Base-by-base conservation (phyloP, 2,113 vertebrate genomes). In the Motacilla alba region DNA sequence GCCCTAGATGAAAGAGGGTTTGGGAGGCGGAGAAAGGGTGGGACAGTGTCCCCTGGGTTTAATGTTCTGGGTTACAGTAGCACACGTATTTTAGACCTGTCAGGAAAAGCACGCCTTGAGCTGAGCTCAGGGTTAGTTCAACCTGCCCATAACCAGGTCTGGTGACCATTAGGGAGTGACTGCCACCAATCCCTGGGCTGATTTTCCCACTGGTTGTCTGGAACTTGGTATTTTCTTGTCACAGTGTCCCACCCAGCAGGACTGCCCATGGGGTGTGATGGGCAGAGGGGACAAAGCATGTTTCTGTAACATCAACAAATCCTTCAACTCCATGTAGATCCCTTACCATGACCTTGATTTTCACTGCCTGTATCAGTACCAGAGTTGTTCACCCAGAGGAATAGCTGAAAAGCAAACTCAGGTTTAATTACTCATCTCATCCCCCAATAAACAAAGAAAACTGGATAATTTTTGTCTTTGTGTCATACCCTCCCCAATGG, bases 1-100 rank as follows among this genome's bases (percentile, higher is more conserved):
- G 87, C 93, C 60, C 21, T 72, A 87, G 83, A 96, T 94, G 93
- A 96, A 95, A 95, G 89, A 63, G 30, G 27, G 11, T 81, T 95
- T 7, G 41, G 64, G 73, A 67, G 59, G 84, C 75, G 77, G 73
- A 69, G 69, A 91, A 84, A 59, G 77, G 68, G 76, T 74, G 60
- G 89, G 68, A 55, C 33, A 7, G 13, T 41, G 44, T 83, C 74
- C 72, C 39, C 59, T 59, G 63, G 35, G 59, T 73, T 86, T 90
- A 66, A 70, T 77, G 79, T 30, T 76, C 86, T 63, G 67, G 35
- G n/a, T 87, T 93, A 87, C 3, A 13, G 62, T 10, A 66, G 58
- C 63, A 76, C 82, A 35, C 7, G 20, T 19, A 58, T 66, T 67
- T 44, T 7, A 41, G 19, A 90, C 18, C 58, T 69, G 53, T 47